These are phyloP conservation scores for Lophotis ruficrista DNA, from an alignment of 2,113 vertebrate species.

Conservation along the genomic window DNA sequence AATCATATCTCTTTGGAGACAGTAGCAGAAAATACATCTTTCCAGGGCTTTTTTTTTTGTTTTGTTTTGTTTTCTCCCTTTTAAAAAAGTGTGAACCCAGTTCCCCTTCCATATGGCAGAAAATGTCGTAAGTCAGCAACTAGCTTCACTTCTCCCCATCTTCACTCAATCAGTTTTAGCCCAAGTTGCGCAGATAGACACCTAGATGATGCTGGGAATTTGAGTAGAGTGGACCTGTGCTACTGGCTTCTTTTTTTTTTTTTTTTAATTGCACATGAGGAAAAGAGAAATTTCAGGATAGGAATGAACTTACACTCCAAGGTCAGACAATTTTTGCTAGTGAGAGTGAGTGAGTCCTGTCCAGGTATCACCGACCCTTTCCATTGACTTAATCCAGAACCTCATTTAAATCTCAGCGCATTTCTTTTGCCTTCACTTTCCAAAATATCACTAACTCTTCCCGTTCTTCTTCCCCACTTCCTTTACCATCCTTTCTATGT, in stretches of 20 bases:
- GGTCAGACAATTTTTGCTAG: background rate
- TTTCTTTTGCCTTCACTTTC: background rate
- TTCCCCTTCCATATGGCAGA: background rate
- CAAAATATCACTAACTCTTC: background rate
- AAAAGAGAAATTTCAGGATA: background rate
- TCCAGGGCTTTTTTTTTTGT: accelerated
- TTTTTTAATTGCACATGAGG: background rate
- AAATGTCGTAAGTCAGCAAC: background rate
- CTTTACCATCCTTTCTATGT: background rate
- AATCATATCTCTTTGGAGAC: background rate
- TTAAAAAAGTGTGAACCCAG: background rate
- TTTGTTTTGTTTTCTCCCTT: background rate
- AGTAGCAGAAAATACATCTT: background rate
- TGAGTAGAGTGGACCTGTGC: background rate
- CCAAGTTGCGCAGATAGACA: background rate
- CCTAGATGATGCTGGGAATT: background rate
- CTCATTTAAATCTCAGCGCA: background rate
- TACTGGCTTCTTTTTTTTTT: background rate
- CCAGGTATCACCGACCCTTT: background rate
- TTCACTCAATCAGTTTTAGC: background rate
- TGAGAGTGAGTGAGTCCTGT: background rate
- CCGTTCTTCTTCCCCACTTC: background rate
- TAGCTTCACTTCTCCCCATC: background rate
- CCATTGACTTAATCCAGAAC: background rate
- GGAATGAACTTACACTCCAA: background rate